These are phyloP conservation scores for Leucosticte australis DNA, from an alignment of 2,113 vertebrate species.

Conservation along the genomic window DNA sequence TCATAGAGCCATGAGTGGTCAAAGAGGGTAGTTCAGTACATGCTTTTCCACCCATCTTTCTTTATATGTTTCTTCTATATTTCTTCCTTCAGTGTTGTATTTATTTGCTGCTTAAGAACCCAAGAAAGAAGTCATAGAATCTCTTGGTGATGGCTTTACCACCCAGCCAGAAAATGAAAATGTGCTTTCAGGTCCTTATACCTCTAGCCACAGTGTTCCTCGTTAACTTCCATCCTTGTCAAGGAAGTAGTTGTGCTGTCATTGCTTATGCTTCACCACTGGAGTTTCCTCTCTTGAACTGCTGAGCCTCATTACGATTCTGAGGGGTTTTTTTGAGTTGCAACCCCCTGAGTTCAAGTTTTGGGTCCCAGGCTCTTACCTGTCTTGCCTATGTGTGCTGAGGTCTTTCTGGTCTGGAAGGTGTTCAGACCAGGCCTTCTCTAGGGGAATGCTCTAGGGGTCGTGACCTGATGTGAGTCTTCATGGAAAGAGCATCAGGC, in stretches of 20 bases:
- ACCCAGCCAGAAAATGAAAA: not conserved
- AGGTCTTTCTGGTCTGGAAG: not conserved
- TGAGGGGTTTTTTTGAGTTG: not conserved
- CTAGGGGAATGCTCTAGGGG: not conserved
- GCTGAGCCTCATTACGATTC: not conserved
- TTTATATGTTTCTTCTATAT: not conserved
- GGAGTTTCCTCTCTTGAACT: not conserved
- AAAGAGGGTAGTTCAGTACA: not conserved
- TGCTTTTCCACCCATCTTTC: not conserved
- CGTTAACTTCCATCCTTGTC: not conserved
- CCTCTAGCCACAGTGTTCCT: not conserved
- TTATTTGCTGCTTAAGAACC: not conserved
- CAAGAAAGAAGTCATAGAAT: not conserved
- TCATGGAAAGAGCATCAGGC: not conserved
- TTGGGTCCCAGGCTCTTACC: not conserved
- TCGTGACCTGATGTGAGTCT: not conserved
- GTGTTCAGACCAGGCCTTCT: not conserved
- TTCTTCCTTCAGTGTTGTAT: not conserved
- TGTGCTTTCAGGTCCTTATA: not conserved
- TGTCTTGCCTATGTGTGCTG: not conserved
- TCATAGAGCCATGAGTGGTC: not conserved
- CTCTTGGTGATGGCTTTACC: not conserved
- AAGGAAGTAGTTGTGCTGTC: not conserved
- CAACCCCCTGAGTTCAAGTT: not conserved
- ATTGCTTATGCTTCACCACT: not conserved